These are phyloP conservation scores for Lasioglossum villosulum DNA, from an alignment of 2,888 invertebrate species.

Conservation along the genomic window DNA sequence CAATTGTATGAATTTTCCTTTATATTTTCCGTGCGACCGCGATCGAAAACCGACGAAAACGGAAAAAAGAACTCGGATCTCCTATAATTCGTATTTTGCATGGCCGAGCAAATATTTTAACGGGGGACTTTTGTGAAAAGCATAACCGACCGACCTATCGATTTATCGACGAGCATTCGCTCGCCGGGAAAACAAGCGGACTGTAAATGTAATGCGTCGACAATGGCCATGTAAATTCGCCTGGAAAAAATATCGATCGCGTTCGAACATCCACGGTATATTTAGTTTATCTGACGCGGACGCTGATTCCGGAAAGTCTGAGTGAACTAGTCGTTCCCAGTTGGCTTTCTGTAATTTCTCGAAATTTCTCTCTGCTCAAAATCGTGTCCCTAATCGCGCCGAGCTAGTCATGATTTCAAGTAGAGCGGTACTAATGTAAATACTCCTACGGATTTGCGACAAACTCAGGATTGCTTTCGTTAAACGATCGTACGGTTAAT, in stretches of 20 bases:
- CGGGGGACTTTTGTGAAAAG: conserved; percentile 3
- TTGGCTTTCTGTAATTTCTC: not conserved
- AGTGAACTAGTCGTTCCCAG: not conserved
- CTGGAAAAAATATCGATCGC: conserved; percentile 7
- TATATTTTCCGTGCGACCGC: not conserved
- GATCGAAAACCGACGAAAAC: not conserved
- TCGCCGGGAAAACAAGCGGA: conserved; percentile 36
- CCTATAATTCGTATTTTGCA: conserved; percentile 30
- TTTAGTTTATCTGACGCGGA: not conserved
- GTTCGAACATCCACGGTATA: not conserved
- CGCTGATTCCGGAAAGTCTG: not conserved
- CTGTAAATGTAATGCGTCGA: conserved; percentile 36
- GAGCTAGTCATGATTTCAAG: not conserved
- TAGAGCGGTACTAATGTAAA: not conserved
- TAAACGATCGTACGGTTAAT: not conserved
- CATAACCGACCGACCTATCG: conserved; percentile 11
- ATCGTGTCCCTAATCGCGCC: not conserved
- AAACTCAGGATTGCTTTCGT: not conserved
- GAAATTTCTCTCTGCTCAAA: not conserved
- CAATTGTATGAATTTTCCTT: conserved; percentile 10
- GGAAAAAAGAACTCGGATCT: not conserved
- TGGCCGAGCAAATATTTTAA: conserved; percentile 34
- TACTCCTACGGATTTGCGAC: not conserved
- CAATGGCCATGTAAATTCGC: conserved; percentile 28
- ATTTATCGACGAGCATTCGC: conserved; percentile 37